Evolutionary conservation across 2,888 invertebrate genomes (phyloP), one percentile per base, ranked within the genome.

Genomic region (Arrhopalites spinosus): DNA sequence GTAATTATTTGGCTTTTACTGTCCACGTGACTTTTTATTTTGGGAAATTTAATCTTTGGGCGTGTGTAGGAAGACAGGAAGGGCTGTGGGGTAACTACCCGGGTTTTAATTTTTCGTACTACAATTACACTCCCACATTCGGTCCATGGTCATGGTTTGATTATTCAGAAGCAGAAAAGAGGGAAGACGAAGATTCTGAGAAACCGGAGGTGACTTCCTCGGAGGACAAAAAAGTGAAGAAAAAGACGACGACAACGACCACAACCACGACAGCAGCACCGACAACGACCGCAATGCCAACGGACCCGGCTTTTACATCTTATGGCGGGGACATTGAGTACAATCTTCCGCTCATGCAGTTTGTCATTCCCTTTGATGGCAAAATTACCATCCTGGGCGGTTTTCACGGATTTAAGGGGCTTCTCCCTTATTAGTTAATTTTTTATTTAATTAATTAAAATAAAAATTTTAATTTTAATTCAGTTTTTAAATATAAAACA

Each of bases 281-380:
- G 1, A 29, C 67, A 13, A 29, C 67, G 13, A 15, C 61, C 1
- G 11, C 67, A 0, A 17, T 29, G 3, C 27, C 23, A 7, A 50
- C 17, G 20, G 67, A 66, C 36, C 50, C 64, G 15, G 27, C 50
- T 53, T 74, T 74, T 56, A 50, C 74, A 13, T 74, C 74, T 36
- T 74, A 74, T 23, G 74, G 74, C 15, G 74, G 74, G 17, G 74
- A 74, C 29, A 74, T 74, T 36, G 74, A 74, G 23, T 74, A 74
- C 43, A 23, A 66, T 11, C 23, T 67, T n/a, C 74, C 74, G 1
- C 11, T 74, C 29, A 30, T 74, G 7, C 30, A 66, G 20, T 74
- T 74, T 27, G 67, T 47, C 11, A 50, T 74, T 8, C 74, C 74
- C n/a, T 74, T 66, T 53, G 74, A 74, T 45, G 74, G 74, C 1